These are phyloP conservation scores for Hypothenemus hampei DNA, from an alignment of 1,140 invertebrate genomes.

Conservation along the genomic window DNA sequence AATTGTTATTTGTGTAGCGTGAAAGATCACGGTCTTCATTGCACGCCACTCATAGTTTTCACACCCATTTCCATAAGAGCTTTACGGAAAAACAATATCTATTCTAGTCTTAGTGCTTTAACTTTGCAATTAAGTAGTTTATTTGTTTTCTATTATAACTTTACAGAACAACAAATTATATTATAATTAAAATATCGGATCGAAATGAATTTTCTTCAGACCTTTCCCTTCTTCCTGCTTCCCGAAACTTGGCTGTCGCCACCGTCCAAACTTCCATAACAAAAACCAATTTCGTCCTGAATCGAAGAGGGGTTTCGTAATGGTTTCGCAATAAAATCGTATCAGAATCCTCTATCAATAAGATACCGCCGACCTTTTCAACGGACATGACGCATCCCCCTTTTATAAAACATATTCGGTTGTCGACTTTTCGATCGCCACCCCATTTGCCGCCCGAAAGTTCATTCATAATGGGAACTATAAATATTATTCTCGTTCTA, in stretches of 20 bases:
- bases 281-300: constrained; percentile 21
- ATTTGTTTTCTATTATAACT: not conserved
- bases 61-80: not conserved
- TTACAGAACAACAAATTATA: not conserved
- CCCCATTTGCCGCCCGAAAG: constrained; percentile 21
- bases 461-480: constrained; percentile 26
- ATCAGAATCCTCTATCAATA: constrained; percentile 14
- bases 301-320: constrained; percentile 12
- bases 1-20: not conserved
- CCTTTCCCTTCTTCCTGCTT: too few relatives aligned
- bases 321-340: constrained; percentile 25
- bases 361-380: constrained; percentile 21
- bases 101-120: not conserved
- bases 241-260: not conserved
- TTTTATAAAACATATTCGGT: constrained; percentile 25
- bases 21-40: not conserved
- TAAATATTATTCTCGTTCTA: constrained; percentile 24
- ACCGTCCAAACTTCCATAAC: constrained; percentile 13
- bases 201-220: constrained; percentile 4
- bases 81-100: not conserved
- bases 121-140: not conserved
- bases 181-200: constrained; percentile 2
- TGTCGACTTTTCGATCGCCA: constrained; percentile 24
- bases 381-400: constrained; percentile 22
- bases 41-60: not conserved